phyloP scores from a whole-genome alignment of 2,888 invertebrate species.

The Andrena fulva region DNA sequence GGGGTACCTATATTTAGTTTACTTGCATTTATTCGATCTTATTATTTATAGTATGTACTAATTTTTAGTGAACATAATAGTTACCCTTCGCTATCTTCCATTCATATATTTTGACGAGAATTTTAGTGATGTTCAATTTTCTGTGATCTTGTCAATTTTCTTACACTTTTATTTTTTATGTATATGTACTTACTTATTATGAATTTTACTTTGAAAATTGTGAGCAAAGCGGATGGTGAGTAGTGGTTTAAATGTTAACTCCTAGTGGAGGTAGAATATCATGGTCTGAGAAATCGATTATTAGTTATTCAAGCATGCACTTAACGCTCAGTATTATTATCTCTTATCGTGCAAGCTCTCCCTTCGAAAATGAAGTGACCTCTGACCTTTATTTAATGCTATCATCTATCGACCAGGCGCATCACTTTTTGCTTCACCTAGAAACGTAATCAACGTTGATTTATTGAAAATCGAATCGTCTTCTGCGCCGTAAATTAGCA shows the following conservation, averaged over 20 bases:
- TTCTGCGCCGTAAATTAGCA: background rate
- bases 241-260: background rate
- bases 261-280: background rate
- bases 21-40: no score
- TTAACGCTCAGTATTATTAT: background rate
- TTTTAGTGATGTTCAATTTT: no score
- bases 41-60: no score
- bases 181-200: background rate
- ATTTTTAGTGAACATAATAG: no score
- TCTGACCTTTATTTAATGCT: background rate
- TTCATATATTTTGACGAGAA: no score
- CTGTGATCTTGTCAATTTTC: no score
- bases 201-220: background rate
- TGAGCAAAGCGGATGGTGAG: background rate
- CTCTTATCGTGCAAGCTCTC: no score
- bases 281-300: no score
- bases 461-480: background rate
- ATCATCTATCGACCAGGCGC: background rate
- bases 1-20: no score
- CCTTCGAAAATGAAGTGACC: background rate
- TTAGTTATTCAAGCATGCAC: no score
- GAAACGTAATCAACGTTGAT: background rate
- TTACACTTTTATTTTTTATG: background rate
- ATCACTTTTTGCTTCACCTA: background rate
- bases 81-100: no score